Percentiles rank a stretch among this genome's conserved stretches.
phyloP scores from a whole-genome alignment of 2,888 invertebrate species.

The Ornithoptera alexandrae region DNA sequence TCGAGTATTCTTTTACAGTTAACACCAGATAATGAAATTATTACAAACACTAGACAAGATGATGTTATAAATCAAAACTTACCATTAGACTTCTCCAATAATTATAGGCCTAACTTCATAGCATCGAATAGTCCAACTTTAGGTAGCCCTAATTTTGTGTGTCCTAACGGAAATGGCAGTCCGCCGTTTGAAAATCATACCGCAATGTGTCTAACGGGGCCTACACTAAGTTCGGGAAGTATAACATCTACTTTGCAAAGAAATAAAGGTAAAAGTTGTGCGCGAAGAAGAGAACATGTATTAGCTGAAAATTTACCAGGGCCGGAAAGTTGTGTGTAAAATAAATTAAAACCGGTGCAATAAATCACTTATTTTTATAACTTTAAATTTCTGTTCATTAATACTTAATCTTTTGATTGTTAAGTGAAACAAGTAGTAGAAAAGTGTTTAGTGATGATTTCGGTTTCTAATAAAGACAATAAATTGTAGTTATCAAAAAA shows the following conservation, averaged over 20 bases:
- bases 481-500: not conserved
- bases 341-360: conserved; percentile 17
- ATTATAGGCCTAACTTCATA: conserved; percentile 69
- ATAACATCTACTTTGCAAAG: conserved; percentile 70
- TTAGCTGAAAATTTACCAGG: conserved; percentile 92
- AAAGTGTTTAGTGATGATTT: not conserved
- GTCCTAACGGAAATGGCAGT: conserved; percentile 68
- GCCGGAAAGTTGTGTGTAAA: conserved; percentile 91
- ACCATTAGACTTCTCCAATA: conserved; percentile 54
- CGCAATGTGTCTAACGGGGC: conserved; percentile 59
- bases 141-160: conserved; percentile 75
- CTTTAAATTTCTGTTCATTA: not conserved
- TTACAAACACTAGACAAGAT: conserved; percentile 59
- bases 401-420: not conserved
- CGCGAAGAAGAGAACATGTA: conserved; percentile 85
- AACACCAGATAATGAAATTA: conserved; percentile 58
- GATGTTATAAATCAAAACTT: conserved; percentile 68
- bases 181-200: conserved; percentile 71
- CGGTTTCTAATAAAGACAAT: not conserved
- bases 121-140: conserved; percentile 70
- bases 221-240: conserved; percentile 69
- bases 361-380: conserved; percentile 19
- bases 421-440: not conserved
- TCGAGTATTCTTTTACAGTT: conserved; percentile 49
- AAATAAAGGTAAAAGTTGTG: conserved; percentile 75